These are phyloP conservation scores for Drosophila teissieri DNA, from an alignment of 1,140 invertebrate genomes.

Conservation along the genomic window DNA sequence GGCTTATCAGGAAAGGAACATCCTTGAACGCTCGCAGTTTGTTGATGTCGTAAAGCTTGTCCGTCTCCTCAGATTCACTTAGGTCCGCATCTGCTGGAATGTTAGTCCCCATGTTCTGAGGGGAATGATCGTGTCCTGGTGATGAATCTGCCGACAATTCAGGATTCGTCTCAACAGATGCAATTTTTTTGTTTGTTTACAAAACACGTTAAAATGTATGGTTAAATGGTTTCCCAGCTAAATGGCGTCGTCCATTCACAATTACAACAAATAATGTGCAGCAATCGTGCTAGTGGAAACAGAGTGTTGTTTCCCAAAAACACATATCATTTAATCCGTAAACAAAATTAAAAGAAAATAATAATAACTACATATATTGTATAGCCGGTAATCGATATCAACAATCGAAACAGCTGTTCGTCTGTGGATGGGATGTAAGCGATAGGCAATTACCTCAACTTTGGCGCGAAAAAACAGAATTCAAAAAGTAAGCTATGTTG, in stretches of 20 bases:
- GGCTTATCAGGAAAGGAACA: slow-evolving; percentile 64
- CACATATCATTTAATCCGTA: too few relatives aligned
- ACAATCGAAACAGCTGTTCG: not conserved
- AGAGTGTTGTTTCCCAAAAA: too few relatives aligned
- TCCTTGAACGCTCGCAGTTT: slow-evolving; percentile 42
- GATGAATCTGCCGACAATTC: slow-evolving; percentile 3
- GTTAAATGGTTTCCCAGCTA: too few relatives aligned
- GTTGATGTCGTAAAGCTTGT: slow-evolving; percentile 53
- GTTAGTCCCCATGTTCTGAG: not conserved
- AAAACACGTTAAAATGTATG: not conserved
- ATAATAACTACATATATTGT: too few relatives aligned
- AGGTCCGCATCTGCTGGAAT: not conserved
- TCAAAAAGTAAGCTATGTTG: too few relatives aligned
- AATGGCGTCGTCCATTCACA: too few relatives aligned
- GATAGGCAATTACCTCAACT: not conserved
- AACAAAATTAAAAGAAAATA: too few relatives aligned
- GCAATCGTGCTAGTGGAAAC: too few relatives aligned
- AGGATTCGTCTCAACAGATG: slow-evolving; percentile 13
- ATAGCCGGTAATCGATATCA: not conserved
- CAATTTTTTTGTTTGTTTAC: slow-evolving; percentile 19
- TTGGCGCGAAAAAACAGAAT: too few relatives aligned
- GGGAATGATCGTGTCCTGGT: not conserved
- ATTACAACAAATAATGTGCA: too few relatives aligned
- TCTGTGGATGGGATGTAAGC: not conserved
- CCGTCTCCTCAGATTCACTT: not conserved